phyloP scores from a whole-genome alignment of 2,797 vertebrate species.

The Hirundo rustica region DNA sequence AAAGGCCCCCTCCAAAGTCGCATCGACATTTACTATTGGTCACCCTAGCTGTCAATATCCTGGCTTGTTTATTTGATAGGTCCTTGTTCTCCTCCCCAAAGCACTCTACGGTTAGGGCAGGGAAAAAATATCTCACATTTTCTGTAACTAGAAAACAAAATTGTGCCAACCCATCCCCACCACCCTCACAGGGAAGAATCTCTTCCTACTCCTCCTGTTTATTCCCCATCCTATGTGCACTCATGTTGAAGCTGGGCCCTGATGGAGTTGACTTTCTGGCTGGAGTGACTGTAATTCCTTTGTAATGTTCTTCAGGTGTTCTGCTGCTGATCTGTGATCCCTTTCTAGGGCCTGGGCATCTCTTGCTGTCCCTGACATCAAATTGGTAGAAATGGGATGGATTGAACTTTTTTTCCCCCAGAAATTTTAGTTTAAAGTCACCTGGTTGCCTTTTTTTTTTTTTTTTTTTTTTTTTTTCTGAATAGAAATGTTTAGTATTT shows the following conservation, averaged over 20 bases:
- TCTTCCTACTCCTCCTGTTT: background rate
- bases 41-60: too few relatives aligned
- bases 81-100: too few relatives aligned
- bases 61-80: too few relatives aligned
- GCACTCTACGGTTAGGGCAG: too few relatives aligned
- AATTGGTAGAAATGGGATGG: background rate
- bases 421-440: background rate
- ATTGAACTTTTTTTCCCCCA: background rate
- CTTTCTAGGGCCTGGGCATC: too few relatives aligned
- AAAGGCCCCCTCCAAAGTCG: too few relatives aligned
- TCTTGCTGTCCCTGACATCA: background rate
- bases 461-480: background rate
- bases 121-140: too few relatives aligned
- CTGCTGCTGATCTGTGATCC: background rate
- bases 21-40: too few relatives aligned
- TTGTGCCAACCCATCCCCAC: too few relatives aligned
- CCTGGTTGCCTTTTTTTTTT: background rate
- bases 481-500: background rate
- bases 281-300: background rate
- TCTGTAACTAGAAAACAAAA: too few relatives aligned
- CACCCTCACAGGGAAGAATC: background rate
- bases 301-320: background rate
- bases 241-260: background rate
- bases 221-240: fast-evolving
- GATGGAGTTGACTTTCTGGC: background rate